Percentiles rank a stretch among this genome's conserved stretches.
Conservation (phyloP, 1,140 invertebrate species). For the Cheumatopsyche charites region DNA sequence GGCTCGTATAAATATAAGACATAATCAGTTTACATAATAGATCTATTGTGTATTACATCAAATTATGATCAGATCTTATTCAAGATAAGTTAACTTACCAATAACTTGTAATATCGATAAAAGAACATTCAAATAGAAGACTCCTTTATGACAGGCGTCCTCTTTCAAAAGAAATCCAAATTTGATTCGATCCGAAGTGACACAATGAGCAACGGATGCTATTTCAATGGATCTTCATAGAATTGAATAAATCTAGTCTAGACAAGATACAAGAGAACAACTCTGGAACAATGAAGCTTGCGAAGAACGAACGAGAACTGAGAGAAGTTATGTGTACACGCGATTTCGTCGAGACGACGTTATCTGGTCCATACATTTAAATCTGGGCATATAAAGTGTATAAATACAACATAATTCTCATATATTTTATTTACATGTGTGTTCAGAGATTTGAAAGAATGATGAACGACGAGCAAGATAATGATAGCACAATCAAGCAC, state of each 20-base stretch:
- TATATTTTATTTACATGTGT: not conserved
- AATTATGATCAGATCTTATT: too few species aligned
- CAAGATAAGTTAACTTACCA: conserved; percentile 18
- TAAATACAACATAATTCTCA: not conserved
- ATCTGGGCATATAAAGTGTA: not conserved
- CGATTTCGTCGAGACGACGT: not conserved
- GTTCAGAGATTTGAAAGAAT: not conserved
- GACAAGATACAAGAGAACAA: too few species aligned
- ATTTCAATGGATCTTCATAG: too few species aligned
- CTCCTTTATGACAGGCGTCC: not conserved
- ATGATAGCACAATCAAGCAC: too few species aligned
- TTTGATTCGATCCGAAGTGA: too few species aligned
- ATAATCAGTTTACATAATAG: too few species aligned
- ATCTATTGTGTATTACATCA: too few species aligned
- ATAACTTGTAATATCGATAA: conserved; percentile 20
- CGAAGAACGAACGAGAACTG: conserved; percentile 8
- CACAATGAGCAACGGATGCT: too few species aligned
- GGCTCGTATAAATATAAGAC: too few species aligned
- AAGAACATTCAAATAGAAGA: conserved; percentile 17
- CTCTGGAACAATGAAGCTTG: not conserved
- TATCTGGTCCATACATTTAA: conserved; percentile 3
- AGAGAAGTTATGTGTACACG: not conserved
- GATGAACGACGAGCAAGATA: too few species aligned
- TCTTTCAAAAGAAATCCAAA: not conserved
- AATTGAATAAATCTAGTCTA: too few species aligned